Evolutionary conservation across 2,797 vertebrate genomes (phyloP), one percentile per base, ranked within the genome.

Genomic region (Cryptoprocta ferox): DNA sequence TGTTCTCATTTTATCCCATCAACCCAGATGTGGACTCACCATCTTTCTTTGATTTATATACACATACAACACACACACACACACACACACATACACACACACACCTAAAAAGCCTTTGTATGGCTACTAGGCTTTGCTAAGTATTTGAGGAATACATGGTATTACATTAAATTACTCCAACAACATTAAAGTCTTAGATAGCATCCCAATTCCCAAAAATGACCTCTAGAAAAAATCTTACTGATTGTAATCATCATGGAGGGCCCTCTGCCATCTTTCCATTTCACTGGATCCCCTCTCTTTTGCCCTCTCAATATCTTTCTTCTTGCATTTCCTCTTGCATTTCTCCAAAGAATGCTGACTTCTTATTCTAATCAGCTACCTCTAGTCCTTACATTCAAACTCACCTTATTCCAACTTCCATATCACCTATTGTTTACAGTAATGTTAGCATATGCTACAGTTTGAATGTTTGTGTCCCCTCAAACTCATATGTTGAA

Each of bases 261-360:
- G 13, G 7, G 1, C 30, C 13, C 1, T 13, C 8, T 13, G 5
- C 5, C 9, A 6, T 81, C n/a, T 65, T 19, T 53, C 15, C 21
- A 82, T 6, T 16, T 65, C 24, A 0, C 61, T 50, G n/a, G 9
- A 9, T 45, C 18, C 21, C 11, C 13, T 80, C 1, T 45, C 32
- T 12, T 53, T 65, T 24, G 53, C 50, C 28, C 13, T 75, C 15
- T 78, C 68, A 89, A 21, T 35, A 39, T 50, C n/a, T 70, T 81
- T 6, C 5, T 14, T 78, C 24, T 82, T 89, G 4, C 0, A 28
- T 59, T 65, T 6, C 5, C 18, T 78, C 24, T 82, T 89, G 4
- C 0, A 28, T 59, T 65, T 59, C 16, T 85, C 8, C 48, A 65
- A 94, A 16, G 13, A 84, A 50, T 19, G 12, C 3, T 87, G n/a